Evolutionary conservation across 2,113 vertebrate genomes (phyloP).

Genomic region (Lethenteron reissneri): DNA sequence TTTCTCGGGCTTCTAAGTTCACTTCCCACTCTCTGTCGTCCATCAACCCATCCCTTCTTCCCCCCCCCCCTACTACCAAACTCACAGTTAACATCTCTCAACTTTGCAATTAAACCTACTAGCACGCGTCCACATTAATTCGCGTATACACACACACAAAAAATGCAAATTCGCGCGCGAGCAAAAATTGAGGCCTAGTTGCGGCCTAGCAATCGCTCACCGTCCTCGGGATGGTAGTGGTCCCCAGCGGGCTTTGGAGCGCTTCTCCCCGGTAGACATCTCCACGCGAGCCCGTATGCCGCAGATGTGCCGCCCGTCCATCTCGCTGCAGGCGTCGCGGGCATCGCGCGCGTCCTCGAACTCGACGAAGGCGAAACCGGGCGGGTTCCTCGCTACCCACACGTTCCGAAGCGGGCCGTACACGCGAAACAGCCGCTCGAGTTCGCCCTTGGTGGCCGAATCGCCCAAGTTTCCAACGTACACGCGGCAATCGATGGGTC

Average conservation of each 20-base stretch:
- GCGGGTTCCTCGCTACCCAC: constrained; percentile 3
- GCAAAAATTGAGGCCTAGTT: neutral
- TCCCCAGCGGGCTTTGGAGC: constrained; percentile 1
- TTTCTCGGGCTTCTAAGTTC: too few species aligned
- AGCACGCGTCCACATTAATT: neutral
- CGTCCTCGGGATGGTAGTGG: neutral
- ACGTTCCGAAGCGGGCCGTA: neutral
- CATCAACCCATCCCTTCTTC: too few species aligned
- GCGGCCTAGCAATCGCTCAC: neutral
- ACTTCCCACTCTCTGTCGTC: too few species aligned
- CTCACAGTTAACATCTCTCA: neutral
- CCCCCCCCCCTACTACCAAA: too few species aligned
- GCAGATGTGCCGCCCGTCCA: constrained; percentile 6
- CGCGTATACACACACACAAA: neutral
- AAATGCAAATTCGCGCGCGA: neutral
- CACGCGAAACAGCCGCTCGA: constrained; percentile 34
- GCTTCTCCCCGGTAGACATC: constrained; percentile 6
- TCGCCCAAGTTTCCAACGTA: constrained; percentile 62
- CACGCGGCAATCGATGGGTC: constrained; percentile 35
- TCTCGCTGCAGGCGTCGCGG: constrained; percentile 2
- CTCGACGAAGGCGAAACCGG: neutral
- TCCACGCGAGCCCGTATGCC: constrained; percentile 1
- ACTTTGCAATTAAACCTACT: neutral
- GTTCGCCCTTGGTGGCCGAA: constrained; percentile 51
- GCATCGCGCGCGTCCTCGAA: constrained; percentile 1